Percentiles rank a stretch among this genome's conserved stretches.
These are phyloP conservation scores for Trisateles emortualis DNA, from an alignment of 2,888 invertebrate species.

Conservation along the genomic window DNA sequence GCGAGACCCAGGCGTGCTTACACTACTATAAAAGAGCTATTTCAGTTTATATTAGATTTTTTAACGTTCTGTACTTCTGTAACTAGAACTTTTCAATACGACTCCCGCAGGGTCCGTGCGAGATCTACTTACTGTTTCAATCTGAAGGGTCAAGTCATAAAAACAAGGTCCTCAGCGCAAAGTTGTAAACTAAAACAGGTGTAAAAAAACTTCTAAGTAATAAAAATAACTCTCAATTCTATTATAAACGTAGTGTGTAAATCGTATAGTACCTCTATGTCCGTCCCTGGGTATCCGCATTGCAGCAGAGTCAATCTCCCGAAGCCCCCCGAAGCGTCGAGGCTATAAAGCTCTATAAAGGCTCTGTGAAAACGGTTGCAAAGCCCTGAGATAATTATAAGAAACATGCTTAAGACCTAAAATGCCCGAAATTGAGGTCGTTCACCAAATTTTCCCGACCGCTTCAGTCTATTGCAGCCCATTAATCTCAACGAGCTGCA, in stretches of 20 bases:
- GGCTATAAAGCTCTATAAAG: slow-evolving; percentile 57
- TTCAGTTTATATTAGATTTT: no score
- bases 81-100: no score
- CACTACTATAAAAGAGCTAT: no score
- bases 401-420: slow-evolving; percentile 57
- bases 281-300: slow-evolving; percentile 54
- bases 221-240: slow-evolving; percentile 23
- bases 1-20: no score
- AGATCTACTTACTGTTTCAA: no score
- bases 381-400: slow-evolving; percentile 59
- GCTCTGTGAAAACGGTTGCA: slow-evolving; percentile 52
- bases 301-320: slow-evolving; percentile 55
- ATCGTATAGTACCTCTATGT: slow-evolving; percentile 28
- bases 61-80: no score
- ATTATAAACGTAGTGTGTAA: slow-evolving; percentile 31
- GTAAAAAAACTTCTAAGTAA: background rate
- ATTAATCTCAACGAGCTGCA: slow-evolving; percentile 56
- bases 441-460: slow-evolving; percentile 32
- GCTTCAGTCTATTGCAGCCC: slow-evolving; percentile 46
- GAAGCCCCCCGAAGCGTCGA: slow-evolving; percentile 42
- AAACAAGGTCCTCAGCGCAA: no score
- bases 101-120: no score
- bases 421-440: slow-evolving; percentile 53
- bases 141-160: no score
- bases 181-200: background rate